These are phyloP conservation scores for Pedetes capensis DNA, from an alignment of 2,113 vertebrate genomes.

Conservation along the genomic window DNA sequence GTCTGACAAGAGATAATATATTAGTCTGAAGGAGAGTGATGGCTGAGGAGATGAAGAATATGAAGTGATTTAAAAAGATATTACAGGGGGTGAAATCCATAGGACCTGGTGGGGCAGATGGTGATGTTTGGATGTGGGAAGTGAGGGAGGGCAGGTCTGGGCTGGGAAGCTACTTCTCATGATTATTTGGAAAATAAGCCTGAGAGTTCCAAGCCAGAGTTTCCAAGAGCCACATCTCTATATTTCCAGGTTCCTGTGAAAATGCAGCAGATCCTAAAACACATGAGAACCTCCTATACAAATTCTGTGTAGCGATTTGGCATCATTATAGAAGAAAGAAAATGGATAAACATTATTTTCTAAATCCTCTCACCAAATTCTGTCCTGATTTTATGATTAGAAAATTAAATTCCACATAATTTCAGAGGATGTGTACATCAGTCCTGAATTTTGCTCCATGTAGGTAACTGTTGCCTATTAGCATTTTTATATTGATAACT, in stretches of 20 bases:
- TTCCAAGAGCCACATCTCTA: neutral
- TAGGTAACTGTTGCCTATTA: neutral
- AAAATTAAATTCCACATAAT: neutral
- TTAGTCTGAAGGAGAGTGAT: neutral
- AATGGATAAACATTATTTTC: neutral
- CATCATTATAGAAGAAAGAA: neutral
- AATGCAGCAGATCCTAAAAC: neutral
- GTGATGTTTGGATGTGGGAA: neutral
- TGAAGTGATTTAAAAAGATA: neutral
- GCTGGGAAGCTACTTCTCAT: neutral
- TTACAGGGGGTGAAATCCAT: neutral
- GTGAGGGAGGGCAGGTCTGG: neutral
- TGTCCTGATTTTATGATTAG: neutral
- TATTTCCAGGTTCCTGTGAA: neutral
- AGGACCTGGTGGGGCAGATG: neutral
- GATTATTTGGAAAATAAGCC: neutral
- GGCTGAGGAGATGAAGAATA: neutral
- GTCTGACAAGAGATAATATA: neutral
- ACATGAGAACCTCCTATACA: neutral
- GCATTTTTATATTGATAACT: neutral
- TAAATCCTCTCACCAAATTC: slow-evolving; percentile 27
- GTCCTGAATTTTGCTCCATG: neutral
- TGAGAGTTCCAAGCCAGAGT: neutral
- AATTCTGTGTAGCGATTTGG: neutral
- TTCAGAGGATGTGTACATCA: neutral